A percentile compares a stretch with the other conserved stretches of the same genome.
phyloP scores from a whole-genome alignment of 2,888 invertebrate species.

The Acanthosepion esculentum region DNA sequence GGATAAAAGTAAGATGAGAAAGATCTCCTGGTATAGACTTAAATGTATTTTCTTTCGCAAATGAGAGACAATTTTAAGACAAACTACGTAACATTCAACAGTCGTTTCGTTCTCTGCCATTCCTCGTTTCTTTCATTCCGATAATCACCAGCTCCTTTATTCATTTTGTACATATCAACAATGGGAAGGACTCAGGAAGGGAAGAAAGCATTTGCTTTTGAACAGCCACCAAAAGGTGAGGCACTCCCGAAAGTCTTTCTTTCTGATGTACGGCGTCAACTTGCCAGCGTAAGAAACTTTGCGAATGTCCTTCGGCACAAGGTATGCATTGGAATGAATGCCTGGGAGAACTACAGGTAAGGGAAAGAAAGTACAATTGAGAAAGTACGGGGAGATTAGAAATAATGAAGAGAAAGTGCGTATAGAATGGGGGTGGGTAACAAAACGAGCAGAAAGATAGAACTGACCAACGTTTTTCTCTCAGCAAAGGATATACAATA shows the following conservation, averaged over 20 bases:
- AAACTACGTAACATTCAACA: background rate
- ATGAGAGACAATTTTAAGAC: too few species aligned
- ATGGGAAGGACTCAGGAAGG: background rate
- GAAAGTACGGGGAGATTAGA: background rate
- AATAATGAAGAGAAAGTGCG: too few species aligned
- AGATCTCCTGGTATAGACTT: background rate
- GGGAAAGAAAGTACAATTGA: background rate
- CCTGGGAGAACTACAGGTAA: background rate
- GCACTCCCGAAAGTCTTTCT: background rate
- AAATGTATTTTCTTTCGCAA: too few species aligned
- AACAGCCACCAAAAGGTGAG: background rate
- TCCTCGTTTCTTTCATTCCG: background rate
- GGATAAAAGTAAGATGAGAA: background rate
- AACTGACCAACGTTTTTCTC: too few species aligned
- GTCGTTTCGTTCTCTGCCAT: background rate
- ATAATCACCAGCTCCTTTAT: background rate
- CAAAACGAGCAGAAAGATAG: too few species aligned
- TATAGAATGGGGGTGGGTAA: too few species aligned
- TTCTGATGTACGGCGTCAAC: constrained; percentile 4
- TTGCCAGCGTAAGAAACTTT: background rate
- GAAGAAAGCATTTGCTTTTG: constrained; percentile 15
- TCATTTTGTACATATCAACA: background rate
- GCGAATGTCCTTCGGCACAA: background rate
- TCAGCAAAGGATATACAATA: background rate
- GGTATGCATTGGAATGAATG: background rate